These are phyloP conservation scores for Pagrus major DNA, from an alignment of 2,113 vertebrate genomes.

Conservation along the genomic window DNA sequence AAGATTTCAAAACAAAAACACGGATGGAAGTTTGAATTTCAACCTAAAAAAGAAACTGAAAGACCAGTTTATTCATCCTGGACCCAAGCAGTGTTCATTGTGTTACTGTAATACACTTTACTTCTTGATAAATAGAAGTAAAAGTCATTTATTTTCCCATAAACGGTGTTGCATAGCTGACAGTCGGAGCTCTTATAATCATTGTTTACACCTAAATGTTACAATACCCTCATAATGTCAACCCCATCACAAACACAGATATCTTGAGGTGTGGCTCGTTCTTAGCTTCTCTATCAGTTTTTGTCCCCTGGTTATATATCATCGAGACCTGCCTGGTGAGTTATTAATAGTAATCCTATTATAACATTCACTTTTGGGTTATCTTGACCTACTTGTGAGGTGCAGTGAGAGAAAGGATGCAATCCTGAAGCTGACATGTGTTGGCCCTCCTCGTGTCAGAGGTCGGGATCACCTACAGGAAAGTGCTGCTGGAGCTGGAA, in stretches of 20 bases:
- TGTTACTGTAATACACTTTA: background rate
- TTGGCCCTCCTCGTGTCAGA: conserved; percentile 47
- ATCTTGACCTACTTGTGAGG: background rate
- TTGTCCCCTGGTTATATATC: too few species aligned
- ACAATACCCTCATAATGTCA: too few species aligned
- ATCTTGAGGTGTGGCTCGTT: too few species aligned
- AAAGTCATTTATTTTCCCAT: background rate
- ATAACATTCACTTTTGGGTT: background rate
- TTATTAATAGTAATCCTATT: background rate
- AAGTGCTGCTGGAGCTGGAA: conserved; percentile 26
- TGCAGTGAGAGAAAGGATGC: background rate
- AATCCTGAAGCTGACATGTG: conserved; percentile 22
- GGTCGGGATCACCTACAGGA: conserved; percentile 42
- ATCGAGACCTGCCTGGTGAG: too few species aligned
- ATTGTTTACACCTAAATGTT: too few species aligned
- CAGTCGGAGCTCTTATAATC: background rate
- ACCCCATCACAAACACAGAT: too few species aligned
- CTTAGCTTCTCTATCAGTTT: too few species aligned
- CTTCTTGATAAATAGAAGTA: background rate
- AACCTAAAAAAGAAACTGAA: conserved; percentile 1
- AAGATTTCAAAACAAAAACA: conserved; percentile 6
- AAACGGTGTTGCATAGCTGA: background rate
- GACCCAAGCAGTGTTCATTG: background rate
- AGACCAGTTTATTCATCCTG: background rate
- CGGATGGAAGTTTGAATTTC: background rate